A percentile compares a stretch with the other conserved stretches of the same genome.
phyloP scores from a whole-genome alignment of 1,140 invertebrate species.

The Panagrolaimus sp. region DNA sequence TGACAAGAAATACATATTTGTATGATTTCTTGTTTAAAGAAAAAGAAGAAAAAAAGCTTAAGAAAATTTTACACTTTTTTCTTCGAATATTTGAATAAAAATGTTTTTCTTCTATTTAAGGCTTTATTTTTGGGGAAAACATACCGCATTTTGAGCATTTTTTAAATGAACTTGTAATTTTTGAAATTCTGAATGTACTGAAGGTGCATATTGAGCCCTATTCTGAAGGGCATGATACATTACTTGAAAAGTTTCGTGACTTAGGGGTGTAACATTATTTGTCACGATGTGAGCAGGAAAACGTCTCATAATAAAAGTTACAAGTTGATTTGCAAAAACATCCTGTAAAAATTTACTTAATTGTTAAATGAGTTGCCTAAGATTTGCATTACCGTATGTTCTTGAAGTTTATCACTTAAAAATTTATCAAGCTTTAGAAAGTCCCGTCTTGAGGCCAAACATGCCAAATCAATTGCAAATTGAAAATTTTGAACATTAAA shows the following conservation, averaged over 20 bases:
- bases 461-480: conserved; percentile 95
- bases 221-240: conserved; percentile 32
- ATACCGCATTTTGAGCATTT: no score
- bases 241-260: conserved; percentile 38
- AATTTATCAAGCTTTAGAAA: conserved; percentile 97
- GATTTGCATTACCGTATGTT: conserved; percentile 64
- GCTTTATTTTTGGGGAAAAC: no score
- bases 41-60: no score
- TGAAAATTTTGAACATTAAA: conserved; percentile 81
- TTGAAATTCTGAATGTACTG: background rate
- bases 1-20: no score
- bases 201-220: conserved; percentile 15
- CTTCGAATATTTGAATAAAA: no score
- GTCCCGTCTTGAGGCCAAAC: conserved; percentile 85
- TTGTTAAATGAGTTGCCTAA: background rate
- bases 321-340: conserved; percentile 40
- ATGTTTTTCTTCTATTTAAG: no score
- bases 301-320: conserved; percentile 31
- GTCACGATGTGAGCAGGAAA: conserved; percentile 19
- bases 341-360: conserved; percentile 26
- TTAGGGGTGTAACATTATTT: conserved; percentile 19
- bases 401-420: conserved; percentile 89
- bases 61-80: no score
- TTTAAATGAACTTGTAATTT: no score
- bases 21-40: no score